Base-by-base conservation (phyloP, 2,888 invertebrate species). In the Nebria brevicollis region DNA sequence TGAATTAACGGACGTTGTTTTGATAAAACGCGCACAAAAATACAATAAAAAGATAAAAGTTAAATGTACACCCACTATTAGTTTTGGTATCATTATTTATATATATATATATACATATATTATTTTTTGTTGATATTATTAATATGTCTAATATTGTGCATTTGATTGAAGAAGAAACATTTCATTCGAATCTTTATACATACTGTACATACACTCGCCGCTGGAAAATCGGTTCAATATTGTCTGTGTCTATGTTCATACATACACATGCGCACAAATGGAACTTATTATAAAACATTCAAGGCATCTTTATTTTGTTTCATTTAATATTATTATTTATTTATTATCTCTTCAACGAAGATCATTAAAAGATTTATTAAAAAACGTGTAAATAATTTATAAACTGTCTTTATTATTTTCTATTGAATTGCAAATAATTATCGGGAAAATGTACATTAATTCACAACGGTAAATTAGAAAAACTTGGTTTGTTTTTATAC, bases 171-270 rank as follows among this genome's bases (percentile, higher is more conserved):
- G 34, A 34, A 73, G 65, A 15, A 34, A 66, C 73, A 78, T 72
- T 73, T 66, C 66, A 65, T 20, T 34, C 41, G n/a, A 54, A 20
- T 42, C 43, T 42, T 20, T 66, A 54, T 26, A 20, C 64, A 34
- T 34, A 79, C 42, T 66, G 72, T 26, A 20, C 64, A 34, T 34
- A 79, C 79, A 42, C 68, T 79, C 15, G 20, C 66, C 68, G 43
- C 72, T 54, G 65, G 70, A 77, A 77, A 77, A 77, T 70, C 72
- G 70, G 77, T 54, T 77, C 77, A 77, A 77, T 77, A 77, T 54
- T 54, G 20, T 54, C 7, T 54, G 54, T 13, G 54, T 54, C 34
- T 34, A 34, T 34, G 5, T 34, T 4, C 34, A 34, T 34, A 34
- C 34, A 34, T 34, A 34, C 34, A 77, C 15, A 77, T 42, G 26